A percentile compares a stretch with the other conserved stretches of the same genome.
These are phyloP conservation scores for Doryteuthis pealeii DNA, from an alignment of 1,140 invertebrate genomes.

Conservation along the genomic window DNA sequence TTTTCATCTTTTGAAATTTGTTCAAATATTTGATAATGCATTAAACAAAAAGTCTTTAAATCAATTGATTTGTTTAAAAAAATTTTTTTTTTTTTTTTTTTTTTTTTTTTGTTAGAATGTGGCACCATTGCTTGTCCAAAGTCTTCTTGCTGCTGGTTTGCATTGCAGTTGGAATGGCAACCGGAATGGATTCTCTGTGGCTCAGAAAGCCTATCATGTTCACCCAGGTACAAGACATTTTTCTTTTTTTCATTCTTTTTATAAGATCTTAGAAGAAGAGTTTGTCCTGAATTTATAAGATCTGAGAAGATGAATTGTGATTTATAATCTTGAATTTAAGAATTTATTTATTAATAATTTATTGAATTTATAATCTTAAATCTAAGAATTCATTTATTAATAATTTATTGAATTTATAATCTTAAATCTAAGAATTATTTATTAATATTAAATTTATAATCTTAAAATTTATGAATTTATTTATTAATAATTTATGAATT, in stretches of 20 bases:
- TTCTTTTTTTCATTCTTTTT: neutral
- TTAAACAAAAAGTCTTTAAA: too few species aligned
- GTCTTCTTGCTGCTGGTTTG: conserved; percentile 4
- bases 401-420: too few species aligned
- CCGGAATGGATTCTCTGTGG: neutral
- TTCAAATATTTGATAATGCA: too few species aligned
- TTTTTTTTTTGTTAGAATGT: neutral
- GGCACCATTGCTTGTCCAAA: neutral
- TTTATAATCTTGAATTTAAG: neutral
- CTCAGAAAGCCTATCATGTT: conserved; percentile 6
- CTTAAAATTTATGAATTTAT: too few species aligned
- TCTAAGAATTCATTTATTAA: too few species aligned
- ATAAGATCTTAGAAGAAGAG: neutral
- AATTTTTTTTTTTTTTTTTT: neutral
- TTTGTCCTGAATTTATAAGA: neutral
- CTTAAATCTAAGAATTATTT: too few species aligned
- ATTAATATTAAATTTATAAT: too few species aligned
- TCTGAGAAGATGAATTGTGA: neutral
- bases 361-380: too few species aligned
- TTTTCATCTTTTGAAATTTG: too few species aligned
- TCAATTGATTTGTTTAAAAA: too few species aligned
- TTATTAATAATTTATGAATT: too few species aligned
- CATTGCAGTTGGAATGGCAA: neutral
- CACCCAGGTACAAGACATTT: conserved; percentile 7
- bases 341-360: too few species aligned